Conservation (phyloP, 23 tunicate species). For the Phallusia fumigata region DNA sequence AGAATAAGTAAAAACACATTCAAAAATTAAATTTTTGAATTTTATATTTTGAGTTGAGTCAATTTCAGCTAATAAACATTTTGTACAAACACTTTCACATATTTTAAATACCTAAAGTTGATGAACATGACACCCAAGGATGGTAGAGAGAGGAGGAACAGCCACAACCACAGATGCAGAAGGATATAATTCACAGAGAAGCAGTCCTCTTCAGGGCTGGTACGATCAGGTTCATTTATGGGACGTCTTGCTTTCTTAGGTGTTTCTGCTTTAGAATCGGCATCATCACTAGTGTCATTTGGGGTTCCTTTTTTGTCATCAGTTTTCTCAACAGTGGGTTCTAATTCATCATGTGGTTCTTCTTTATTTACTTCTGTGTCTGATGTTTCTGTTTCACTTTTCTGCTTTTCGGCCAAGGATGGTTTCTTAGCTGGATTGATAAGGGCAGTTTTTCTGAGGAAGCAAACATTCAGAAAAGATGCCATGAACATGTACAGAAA, state of each 20-base stretch:
- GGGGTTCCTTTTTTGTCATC: background rate
- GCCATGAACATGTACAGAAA: conserved; percentile 46
- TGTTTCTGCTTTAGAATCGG: background rate
- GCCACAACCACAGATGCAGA: conserved; percentile 47
- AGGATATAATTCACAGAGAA: conserved; percentile 18
- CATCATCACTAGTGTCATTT: too few species aligned
- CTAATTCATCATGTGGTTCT: background rate
- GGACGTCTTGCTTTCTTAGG: background rate
- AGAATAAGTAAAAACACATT: too few species aligned
- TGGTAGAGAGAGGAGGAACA: conserved; percentile 40
- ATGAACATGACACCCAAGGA: conserved; percentile 11
- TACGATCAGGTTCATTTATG: conserved; percentile 21
- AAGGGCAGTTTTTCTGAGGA: background rate
- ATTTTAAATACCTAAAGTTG: conserved; percentile 27
- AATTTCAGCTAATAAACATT: too few species aligned
- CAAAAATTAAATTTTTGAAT: too few species aligned
- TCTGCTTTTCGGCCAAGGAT: background rate
- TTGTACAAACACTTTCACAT: too few species aligned
- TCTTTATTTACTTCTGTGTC: background rate
- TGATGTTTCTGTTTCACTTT: background rate
- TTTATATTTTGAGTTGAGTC: too few species aligned
- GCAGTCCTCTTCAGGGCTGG: conserved; percentile 7
- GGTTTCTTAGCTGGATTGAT: background rate
- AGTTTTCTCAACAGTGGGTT: background rate
- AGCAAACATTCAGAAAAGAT: conserved; percentile 4